A percentile compares a stretch with the other conserved stretches of the same genome.
phyloP scores from a whole-genome alignment of 2,888 invertebrate species.

The Apotomis betuletana region DNA sequence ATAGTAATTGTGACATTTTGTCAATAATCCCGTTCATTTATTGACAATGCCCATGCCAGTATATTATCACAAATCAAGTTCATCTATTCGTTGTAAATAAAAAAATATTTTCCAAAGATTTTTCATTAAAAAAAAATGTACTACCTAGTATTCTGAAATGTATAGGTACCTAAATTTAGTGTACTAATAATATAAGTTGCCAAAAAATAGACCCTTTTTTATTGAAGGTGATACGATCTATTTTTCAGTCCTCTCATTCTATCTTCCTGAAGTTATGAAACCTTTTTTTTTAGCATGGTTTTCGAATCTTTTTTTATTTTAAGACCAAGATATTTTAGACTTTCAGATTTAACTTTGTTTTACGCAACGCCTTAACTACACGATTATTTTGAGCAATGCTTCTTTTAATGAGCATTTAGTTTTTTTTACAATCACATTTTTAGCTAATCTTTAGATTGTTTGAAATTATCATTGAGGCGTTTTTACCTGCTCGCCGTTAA shows the following conservation, averaged over 20 bases:
- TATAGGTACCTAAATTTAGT: too few species aligned
- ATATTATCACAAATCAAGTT: too few species aligned
- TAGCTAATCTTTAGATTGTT: conserved; percentile 30
- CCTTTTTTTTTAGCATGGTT: conserved; percentile 17
- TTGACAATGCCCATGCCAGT: too few species aligned
- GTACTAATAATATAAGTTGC: neutral
- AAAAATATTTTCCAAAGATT: too few species aligned
- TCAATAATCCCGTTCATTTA: too few species aligned
- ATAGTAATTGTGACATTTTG: too few species aligned
- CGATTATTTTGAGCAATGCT: conserved; percentile 37
- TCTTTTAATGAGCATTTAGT: conserved; percentile 35
- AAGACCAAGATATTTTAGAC: conserved; percentile 10
- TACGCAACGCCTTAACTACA: conserved; percentile 39
- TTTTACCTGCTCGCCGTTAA: neutral
- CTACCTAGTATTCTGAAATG: too few species aligned
- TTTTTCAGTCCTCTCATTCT: conserved; percentile 25
- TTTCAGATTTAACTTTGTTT: conserved; percentile 17
- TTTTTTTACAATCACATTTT: conserved; percentile 21
- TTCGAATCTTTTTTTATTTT: conserved; percentile 7
- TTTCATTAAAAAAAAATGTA: too few species aligned
- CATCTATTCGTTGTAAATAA: too few species aligned
- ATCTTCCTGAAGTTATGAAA: conserved; percentile 26
- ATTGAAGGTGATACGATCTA: conserved; percentile 16
- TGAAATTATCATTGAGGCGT: conserved; percentile 8
- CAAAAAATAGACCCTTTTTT: conserved; percentile 22